Conservation (phyloP, 2,888 invertebrate species). For the Timema cristinae region DNA sequence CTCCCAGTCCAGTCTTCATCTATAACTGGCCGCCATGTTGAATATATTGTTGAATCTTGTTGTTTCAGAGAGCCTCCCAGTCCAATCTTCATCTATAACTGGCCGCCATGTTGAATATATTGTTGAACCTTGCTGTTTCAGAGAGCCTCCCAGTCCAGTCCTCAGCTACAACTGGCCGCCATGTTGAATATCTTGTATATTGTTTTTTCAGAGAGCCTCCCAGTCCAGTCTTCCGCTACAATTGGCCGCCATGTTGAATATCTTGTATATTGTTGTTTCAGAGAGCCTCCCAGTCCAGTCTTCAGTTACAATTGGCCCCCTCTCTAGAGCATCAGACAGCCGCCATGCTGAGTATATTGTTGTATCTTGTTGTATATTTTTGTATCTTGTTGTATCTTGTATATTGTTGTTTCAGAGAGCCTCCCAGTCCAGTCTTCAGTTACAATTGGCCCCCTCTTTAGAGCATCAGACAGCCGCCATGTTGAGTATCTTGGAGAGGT, state of each 20-base stretch:
- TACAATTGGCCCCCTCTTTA: slow-evolving; percentile 93
- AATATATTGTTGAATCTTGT: no score
- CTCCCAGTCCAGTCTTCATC: slow-evolving; percentile 81
- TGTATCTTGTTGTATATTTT: no score
- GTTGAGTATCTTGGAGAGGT: slow-evolving; percentile 89
- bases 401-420: slow-evolving; percentile 58
- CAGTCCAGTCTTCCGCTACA: slow-evolving; percentile 88
- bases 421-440: slow-evolving; percentile 81
- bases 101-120: neutral
- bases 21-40: slow-evolving; percentile 93
- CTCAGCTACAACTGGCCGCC: slow-evolving; percentile 88
- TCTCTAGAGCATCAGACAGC: slow-evolving; percentile 95
- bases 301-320: slow-evolving; percentile 91
- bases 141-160: slow-evolving; percentile 79
- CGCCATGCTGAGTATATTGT: slow-evolving; percentile 95
- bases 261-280: slow-evolving; percentile 36
- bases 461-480: slow-evolving; percentile 96
- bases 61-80: no score
- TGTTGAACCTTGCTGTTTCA: slow-evolving; percentile 34
- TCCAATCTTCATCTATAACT: no score
- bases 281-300: slow-evolving; percentile 79
- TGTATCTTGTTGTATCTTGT: slow-evolving; percentile 48
- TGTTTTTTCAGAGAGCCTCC: slow-evolving; percentile 62
- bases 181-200: slow-evolving; percentile 89
- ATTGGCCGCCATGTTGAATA: slow-evolving; percentile 75